Base-by-base conservation (phyloP, 2,888 invertebrate species). In the Synergus itoensis region DNA sequence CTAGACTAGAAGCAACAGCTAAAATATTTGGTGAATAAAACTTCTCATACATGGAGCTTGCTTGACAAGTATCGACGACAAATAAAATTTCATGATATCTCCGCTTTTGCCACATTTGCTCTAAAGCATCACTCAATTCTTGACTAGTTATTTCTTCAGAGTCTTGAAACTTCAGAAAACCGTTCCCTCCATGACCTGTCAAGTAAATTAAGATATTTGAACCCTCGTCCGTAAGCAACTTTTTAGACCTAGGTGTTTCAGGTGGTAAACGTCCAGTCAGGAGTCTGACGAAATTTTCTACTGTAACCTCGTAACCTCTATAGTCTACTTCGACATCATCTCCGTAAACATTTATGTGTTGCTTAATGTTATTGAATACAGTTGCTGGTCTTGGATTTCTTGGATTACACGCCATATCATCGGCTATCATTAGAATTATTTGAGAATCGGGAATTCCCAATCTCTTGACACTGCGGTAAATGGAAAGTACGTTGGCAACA, bases 321-420 rank as follows among this genome's bases (percentile, higher is more conserved):
- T 99, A 99, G 92, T 99, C 99, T 0, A 99, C 99, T 94, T 99
- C 99, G 7, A 99, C 99, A 94, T 99, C 99, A 93, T 99, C 98
- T 64, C 99, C 99, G 92, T 99, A 99, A 0, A 99, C 98, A 93
- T 99, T 99, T 77, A 99, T 98, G 90, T 99, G 98, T 91, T 99
- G 98, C 92, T 98, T 97, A 21, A 98, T 98, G 93, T 99, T 99
- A 91, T 99, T 99, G 92, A 98, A 99, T 16, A 99, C 99, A 1
- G 99, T 98, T 0, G 98, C 99, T 5, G 99, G 99, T 16, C 98
- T 94, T 0, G 99, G 99, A 93, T 99, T 99, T 83, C 99, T 94
- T 0, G 99, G 96, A 93, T 99, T 99, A 90, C 99, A 99, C 0
- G 99, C 99, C 98, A 99, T 99, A 90, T 99, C 99, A 92, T 99